phyloP scores from a whole-genome alignment of 2,888 invertebrate genomes.

The Macroteleia sp. region DNA sequence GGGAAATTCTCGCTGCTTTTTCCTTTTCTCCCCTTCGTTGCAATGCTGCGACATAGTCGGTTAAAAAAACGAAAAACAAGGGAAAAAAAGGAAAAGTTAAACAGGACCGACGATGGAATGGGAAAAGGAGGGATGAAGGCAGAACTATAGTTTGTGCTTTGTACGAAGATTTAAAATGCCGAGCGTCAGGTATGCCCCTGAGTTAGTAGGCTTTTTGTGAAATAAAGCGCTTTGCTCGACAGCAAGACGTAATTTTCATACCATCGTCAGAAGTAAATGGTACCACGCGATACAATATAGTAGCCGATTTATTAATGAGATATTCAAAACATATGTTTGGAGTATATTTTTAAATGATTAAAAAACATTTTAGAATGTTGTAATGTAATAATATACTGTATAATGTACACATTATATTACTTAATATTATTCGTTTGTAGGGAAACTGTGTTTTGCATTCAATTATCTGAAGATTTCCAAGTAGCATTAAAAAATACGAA shows the following conservation, averaged over 20 bases:
- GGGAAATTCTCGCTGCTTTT: constrained; percentile 28
- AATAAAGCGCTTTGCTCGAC: constrained; percentile 65
- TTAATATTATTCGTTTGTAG: no score
- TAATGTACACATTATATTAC: no score
- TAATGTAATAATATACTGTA: no score
- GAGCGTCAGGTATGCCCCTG: constrained; percentile 67
- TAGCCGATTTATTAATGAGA: no score
- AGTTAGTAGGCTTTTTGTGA: constrained; percentile 68
- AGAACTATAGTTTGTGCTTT: constrained; percentile 63
- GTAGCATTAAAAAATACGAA: no score
- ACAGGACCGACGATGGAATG: constrained; percentile 5
- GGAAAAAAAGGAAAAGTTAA: constrained; percentile 17
- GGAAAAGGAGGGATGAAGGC: constrained; percentile 21
- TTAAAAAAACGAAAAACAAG: constrained; percentile 15
- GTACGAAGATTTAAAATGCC: constrained; percentile 70
- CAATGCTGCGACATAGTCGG: constrained; percentile 37
- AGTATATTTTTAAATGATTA: no score
- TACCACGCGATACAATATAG: no score
- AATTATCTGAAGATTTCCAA: no score
- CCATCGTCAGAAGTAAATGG: constrained; percentile 30
- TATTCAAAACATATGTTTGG: no score
- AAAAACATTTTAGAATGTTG: no score
- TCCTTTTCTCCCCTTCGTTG: constrained; percentile 12
- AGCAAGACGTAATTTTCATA: constrained; percentile 62
- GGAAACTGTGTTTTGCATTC: no score